Conservation (phyloP, 2,797 vertebrate genomes). For the Diplodus sargus region DNA sequence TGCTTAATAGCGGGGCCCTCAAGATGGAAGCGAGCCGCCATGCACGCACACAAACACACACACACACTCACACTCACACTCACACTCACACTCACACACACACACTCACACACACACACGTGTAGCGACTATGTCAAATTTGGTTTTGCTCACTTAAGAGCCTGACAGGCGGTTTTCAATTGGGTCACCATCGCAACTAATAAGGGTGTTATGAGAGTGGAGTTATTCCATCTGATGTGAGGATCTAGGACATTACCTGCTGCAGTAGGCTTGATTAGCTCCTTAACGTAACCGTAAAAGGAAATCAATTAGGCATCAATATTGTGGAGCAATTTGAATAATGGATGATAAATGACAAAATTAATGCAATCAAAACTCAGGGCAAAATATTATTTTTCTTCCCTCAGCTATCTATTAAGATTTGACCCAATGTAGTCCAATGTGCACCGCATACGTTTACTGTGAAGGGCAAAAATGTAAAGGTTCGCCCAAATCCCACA, state of each 20-base stretch:
- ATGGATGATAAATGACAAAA: constrained; percentile 72
- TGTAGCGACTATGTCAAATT: constrained; percentile 45
- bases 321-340: constrained; percentile 72
- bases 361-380: constrained; percentile 71
- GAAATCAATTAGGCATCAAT: constrained; percentile 71
- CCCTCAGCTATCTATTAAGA: constrained; percentile 44
- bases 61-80: neutral
- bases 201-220: constrained; percentile 81
- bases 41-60: constrained; percentile 1
- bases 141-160: constrained; percentile 69
- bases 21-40: constrained; percentile 33
- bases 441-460: neutral
- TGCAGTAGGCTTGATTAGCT: constrained; percentile 61
- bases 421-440: constrained; percentile 40
- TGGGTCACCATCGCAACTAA: constrained; percentile 76
- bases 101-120: neutral
- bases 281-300: constrained; percentile 67
- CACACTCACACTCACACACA: constrained; percentile 2
- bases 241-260: constrained; percentile 73
- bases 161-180: constrained; percentile 70
- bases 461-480: neutral
- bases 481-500: too few species aligned
- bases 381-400: constrained; percentile 49
- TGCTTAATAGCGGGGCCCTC: constrained; percentile 59
- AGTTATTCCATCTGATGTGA: constrained; percentile 77